phyloP scores from a whole-genome alignment of 2,888 invertebrate genomes.

The Onthophagus sagittarius region DNA sequence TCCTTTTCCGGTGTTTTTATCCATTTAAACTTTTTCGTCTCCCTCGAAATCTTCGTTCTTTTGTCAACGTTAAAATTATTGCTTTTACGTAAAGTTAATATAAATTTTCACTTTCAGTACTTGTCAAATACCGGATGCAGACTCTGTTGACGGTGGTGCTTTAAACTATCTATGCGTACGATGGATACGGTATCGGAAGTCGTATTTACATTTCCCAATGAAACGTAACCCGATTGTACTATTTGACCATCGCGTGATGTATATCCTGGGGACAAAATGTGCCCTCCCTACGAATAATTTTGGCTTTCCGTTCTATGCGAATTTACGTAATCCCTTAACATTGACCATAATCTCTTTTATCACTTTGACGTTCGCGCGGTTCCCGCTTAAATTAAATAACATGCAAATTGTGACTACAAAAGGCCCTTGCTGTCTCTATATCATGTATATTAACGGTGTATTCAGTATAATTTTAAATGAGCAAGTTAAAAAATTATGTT shows the following conservation, averaged over 20 bases:
- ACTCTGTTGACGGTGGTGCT: background rate
- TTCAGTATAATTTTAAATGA: background rate
- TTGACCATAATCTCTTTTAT: slow-evolving; percentile 12
- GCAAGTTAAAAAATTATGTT: background rate
- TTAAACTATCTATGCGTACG: background rate
- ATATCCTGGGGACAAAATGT: background rate
- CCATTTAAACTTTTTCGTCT: background rate
- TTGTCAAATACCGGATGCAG: background rate
- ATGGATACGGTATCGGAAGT: background rate
- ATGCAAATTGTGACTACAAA: slow-evolving; percentile 5
- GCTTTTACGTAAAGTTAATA: background rate
- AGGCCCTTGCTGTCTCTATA: background rate
- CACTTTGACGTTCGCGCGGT: slow-evolving; percentile 9
- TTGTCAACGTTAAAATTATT: background rate
- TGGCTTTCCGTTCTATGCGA: background rate
- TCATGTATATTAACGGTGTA: background rate
- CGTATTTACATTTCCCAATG: background rate
- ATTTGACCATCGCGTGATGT: background rate
- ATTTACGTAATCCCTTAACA: slow-evolving; percentile 11
- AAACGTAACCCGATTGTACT: background rate
- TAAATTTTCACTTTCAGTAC: background rate
- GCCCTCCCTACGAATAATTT: background rate
- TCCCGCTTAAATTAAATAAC: slow-evolving; percentile 12
- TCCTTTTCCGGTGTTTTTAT: background rate
- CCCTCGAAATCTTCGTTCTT: background rate